Evolutionary conservation across 2,797 vertebrate genomes (phyloP).

Genomic region (Thaleichthys pacificus): DNA sequence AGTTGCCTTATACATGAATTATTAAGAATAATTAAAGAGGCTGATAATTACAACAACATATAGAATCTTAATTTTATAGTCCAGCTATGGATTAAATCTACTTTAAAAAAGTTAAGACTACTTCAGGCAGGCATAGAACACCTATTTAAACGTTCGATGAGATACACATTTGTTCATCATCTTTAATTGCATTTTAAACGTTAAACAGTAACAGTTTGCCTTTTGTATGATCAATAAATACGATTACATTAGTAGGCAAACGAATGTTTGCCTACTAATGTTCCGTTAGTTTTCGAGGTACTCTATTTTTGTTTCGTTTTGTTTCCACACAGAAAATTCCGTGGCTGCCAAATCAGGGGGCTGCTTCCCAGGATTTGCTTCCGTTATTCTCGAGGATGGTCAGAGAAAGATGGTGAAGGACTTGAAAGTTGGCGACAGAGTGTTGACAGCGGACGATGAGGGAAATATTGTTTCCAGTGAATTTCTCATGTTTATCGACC

Average conservation of each 20-base stretch:
- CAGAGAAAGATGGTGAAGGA: conserved; percentile 80
- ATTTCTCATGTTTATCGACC: conserved; percentile 85
- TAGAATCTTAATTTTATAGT: no score
- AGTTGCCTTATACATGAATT: no score
- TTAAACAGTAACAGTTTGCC: not conserved
- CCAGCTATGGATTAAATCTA: no score
- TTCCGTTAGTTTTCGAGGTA: not conserved
- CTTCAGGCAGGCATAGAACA: not conserved
- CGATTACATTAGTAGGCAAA: no score
- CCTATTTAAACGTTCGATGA: not conserved
- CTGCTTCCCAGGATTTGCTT: conserved; percentile 81
- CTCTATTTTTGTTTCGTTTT: not conserved
- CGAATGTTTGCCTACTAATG: not conserved
- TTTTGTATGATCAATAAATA: conserved; percentile 36
- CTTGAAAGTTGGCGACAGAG: conserved; percentile 77
- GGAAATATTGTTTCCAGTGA: conserved; percentile 81
- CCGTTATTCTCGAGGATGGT: conserved; percentile 77
- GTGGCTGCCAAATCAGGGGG: conserved; percentile 87
- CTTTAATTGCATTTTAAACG: not conserved
- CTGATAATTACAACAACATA: no score
- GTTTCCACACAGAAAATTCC: conserved; percentile 77
- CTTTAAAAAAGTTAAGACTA: not conserved
- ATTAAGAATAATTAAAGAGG: no score
- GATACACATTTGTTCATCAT: not conserved
- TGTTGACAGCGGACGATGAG: conserved; percentile 75